These are phyloP conservation scores for Drosophila willistoni DNA, from an alignment of 1,140 invertebrate species.

Conservation along the genomic window DNA sequence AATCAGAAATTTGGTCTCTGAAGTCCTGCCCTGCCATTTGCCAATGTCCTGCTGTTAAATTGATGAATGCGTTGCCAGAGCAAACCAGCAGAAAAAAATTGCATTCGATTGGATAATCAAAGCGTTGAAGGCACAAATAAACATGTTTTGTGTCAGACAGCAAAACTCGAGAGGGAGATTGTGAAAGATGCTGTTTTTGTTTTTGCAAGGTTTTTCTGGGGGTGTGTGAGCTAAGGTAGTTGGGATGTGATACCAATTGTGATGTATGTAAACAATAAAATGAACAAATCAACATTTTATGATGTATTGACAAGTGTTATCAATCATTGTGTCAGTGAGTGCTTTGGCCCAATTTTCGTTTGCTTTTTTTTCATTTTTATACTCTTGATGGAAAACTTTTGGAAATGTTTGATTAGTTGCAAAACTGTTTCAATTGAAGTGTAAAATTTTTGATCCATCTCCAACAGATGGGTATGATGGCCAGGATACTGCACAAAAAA, in stretches of 20 bases:
- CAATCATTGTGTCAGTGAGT: constrained; percentile 53
- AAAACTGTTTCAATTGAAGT: constrained; percentile 48
- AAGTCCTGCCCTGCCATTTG: constrained; percentile 30
- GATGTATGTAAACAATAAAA: constrained; percentile 77
- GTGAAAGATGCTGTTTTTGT: not conserved
- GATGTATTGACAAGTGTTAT: constrained; percentile 79
- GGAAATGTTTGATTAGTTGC: constrained; percentile 55
- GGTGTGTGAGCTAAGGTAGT: constrained; percentile 15
- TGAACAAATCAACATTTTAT: constrained; percentile 79
- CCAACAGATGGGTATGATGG: not conserved
- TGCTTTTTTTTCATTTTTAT: constrained; percentile 11
- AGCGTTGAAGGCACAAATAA: constrained; percentile 45
- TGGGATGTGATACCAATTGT: constrained; percentile 52
- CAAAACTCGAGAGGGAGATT: not conserved
- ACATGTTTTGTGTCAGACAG: constrained; percentile 30
- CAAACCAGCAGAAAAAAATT: constrained; percentile 44
- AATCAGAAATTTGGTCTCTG: constrained; percentile 16
- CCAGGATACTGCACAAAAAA: not conserved
- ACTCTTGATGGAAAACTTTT: constrained; percentile 14
- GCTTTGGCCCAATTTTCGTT: constrained; percentile 24
- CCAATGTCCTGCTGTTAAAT: constrained; percentile 72
- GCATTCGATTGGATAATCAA: constrained; percentile 63
- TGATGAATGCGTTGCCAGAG: constrained; percentile 67
- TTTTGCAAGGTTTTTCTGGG: no score
- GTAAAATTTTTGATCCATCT: constrained; percentile 16